Base-by-base conservation (phyloP, 1,140 invertebrate species). In the Bilobella aurantiaca region DNA sequence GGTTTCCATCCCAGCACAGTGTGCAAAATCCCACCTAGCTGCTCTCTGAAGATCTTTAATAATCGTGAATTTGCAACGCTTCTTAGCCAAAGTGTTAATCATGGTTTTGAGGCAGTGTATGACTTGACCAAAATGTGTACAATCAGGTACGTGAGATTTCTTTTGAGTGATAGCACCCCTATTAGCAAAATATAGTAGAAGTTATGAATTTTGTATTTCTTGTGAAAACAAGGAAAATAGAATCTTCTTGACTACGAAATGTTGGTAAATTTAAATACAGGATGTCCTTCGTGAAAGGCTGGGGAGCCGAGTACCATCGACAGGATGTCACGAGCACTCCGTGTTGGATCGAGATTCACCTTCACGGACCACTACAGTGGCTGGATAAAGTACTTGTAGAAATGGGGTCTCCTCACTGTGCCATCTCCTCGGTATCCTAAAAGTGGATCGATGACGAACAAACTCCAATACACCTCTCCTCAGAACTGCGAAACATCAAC, bases 61-160 rank as follows among this genome's bases (percentile, higher is more conserved):
- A 96, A 96, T 79, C 87, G 95, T 70, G 93, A 96, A 79, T 97
- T 97, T 79, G 93, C 93, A 31, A 87, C 93, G 73, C 79, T 96
- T 58, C 81, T 97, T 0, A 90, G 89, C 1, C 91, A 96, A 77
- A 93, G 90, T 71, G 94, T 96, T 0, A 92, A 92, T 78, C 89
- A 93, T 75, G 91, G 91, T 8, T 93, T 95, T 75, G 93, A 96
- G 78, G 92, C 92, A 34, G 93, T 97, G 3, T 97, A 95, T 74
- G 93, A 98, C 80, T 81, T 98, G 49, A 96, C 93, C 0, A 96
- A 96, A 81, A 97, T 97, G 93, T 97, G 95, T 76, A 96, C 93
- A 23, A 97, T 98, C 73, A 84, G 94, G 84, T 84, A 75, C 70
- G 71, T 61, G 46, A 47, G 42, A 28, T 57, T 65, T 25, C 28